Evolutionary conservation across 2,797 vertebrate genomes (phyloP), one percentile per base, ranked within the genome.

Genomic region (Hypotaenidia okinawae): DNA sequence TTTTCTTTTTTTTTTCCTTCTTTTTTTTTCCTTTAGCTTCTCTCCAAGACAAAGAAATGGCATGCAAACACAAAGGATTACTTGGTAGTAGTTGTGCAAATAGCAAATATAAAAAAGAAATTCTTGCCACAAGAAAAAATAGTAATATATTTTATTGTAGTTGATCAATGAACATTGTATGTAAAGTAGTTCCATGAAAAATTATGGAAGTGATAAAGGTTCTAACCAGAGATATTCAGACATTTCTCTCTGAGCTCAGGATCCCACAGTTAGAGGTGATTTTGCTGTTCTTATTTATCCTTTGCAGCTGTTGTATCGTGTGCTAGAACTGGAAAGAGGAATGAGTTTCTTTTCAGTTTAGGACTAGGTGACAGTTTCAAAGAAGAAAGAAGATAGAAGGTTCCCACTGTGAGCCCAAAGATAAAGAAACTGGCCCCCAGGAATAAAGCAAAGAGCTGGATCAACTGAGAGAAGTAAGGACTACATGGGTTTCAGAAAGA

Each of bases 371-470:
- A 70, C 7, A 57, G 16, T 83, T 93, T 89, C 59, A 85, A 85
- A 87, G 51, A 32, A 59, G 30, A 83, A 67, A 84, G 39, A 64
- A 69, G 16, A n/a, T 6, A 64, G 32, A n/a, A 87, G 70, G 14
- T 47, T 91, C 68, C 41, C 67, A 47, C 70, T 84, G 30, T 84
- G 84, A 82, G 47, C 45, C 51, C 64, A 52, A 22, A 92, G 78
- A 92, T 67, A 72, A 87, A 84, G 81, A 77, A 95, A 87, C n/a
- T 67, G 61, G 33, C 72, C 41, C 85, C 49, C 45, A 74, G 52
- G 32, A 93, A 82, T 66, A 76, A 91, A 87, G 55, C 11, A 88
- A 91, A 84, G 24, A 86, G 11, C 5, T 91, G n/a, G n/a, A 91
- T 80, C 61, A 89, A 33, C 68, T 27, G 32, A 84, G 59, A 89